Evolutionary conservation across 2,888 invertebrate species (phyloP).

Genomic region (Coremacera marginata): DNA sequence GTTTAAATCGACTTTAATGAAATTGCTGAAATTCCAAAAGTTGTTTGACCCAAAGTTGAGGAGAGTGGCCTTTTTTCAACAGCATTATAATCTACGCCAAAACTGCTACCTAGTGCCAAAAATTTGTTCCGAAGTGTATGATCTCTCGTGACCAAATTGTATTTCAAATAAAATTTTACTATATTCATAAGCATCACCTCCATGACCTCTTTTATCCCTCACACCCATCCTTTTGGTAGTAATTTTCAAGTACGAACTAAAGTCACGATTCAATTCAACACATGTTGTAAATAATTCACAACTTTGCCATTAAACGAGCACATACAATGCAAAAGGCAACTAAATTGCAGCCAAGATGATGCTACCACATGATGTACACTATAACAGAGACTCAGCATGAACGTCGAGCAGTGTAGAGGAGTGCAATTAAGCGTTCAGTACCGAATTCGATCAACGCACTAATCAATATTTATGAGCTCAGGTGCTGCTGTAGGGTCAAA

Average conservation of each 20-base stretch:
- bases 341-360: slow-evolving; percentile 1
- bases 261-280: slow-evolving; percentile 14
- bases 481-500: slow-evolving; percentile 28
- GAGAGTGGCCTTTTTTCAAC: too few relatives aligned
- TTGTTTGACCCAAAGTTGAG: too few relatives aligned
- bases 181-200: too few relatives aligned
- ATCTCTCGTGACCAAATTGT: too few relatives aligned
- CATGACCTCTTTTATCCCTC: too few relatives aligned
- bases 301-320: not conserved
- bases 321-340: not conserved
- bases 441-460: not conserved
- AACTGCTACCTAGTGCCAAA: too few relatives aligned
- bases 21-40: too few relatives aligned
- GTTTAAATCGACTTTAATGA: too few relatives aligned
- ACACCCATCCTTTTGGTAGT: not conserved
- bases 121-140: too few relatives aligned
- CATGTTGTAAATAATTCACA: slow-evolving; percentile 21
- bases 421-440: not conserved
- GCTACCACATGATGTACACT: not conserved
- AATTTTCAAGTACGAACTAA: not conserved
- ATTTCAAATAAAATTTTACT: too few relatives aligned
- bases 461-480: slow-evolving; percentile 36
- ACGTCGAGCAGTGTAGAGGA: not conserved
- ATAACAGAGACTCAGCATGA: not conserved
- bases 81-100: too few relatives aligned